Base-by-base conservation (phyloP, 2,888 invertebrate species). In the Dicyrtoma fusca region DNA sequence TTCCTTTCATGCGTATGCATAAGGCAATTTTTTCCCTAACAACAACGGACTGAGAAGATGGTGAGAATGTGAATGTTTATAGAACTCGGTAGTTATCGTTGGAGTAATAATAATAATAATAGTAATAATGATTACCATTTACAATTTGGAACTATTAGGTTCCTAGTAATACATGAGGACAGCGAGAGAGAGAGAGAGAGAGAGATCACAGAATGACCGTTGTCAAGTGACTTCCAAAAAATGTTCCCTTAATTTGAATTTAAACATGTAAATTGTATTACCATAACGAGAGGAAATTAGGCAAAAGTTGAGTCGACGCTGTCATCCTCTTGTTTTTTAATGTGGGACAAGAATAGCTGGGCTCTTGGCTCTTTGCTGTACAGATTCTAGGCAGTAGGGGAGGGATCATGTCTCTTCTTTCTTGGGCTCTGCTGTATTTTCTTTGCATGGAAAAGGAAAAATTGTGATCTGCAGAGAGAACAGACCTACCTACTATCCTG, bases 171-270 rank as follows among this genome's bases (percentile, higher is more conserved):
- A 49, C 11, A 49, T n/a, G 5, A 19, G 19, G 49, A 49, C 49
- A 45, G 11, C 13, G 45, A 45, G 11, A 45, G 45, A 45, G 45
- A 45, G 45, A 45, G 45, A 45, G 11, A 45, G 45, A 45, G 45
- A 45, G 45, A 45, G 45, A 45, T 45, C 13, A 45, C 49, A 6
- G 19, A 49, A 57, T 57, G 26, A 57, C 14, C 23, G 23, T 26
- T 57, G 57, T 57, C 57, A 57, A 1, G 11, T 23, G 19, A 21
- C 1, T 34, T 3, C 34, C 11, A 2, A 26, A 21, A 25, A 57
- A 57, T 23, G 26, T 57, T 57, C 26, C 14, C 25, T 57, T 25
- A 25, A 57, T 57, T 57, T 57, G 57, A 57, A 57, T 57, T 53
- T 8, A 53, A 53, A 57, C 26, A 25, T 57, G 26, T 26, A 57